Evolutionary conservation across 2,113 vertebrate species (phyloP).

Genomic region (Vidua chalybeata): DNA sequence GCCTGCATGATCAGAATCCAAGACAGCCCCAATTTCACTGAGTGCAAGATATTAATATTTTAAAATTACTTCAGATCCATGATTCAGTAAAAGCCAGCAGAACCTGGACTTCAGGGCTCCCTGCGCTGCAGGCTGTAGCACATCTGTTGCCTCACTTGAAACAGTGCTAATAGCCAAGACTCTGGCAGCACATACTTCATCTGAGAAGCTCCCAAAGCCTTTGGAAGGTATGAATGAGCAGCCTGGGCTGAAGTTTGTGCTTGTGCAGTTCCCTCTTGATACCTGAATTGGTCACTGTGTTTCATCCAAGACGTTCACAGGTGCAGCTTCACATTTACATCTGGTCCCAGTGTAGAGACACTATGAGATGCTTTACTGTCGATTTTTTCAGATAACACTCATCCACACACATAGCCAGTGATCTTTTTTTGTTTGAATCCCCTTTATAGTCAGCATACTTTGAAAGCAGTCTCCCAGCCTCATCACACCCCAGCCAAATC

Average conservation of each 20-base stretch:
- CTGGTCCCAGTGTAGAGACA: not conserved
- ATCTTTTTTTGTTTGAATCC: not conserved
- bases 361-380: not conserved
- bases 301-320: not conserved
- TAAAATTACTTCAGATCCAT: not conserved
- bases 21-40: not conserved
- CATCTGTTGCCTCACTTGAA: slow-evolving; percentile 44
- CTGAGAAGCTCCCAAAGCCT: not conserved
- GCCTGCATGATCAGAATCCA: slow-evolving; percentile 49
- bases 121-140: slow-evolving; percentile 18
- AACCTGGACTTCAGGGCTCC: slow-evolving; percentile 8
- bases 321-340: not conserved
- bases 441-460: not conserved
- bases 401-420: not conserved
- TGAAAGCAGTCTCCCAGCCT: not conserved
- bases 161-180: not conserved
- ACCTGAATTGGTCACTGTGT: not conserved
- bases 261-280: not conserved
- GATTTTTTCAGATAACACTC: not conserved
- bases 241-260: not conserved
- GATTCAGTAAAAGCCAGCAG: not conserved
- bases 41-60: slow-evolving; percentile 42
- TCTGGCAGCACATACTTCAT: not conserved
- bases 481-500: not conserved
- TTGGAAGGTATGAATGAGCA: not conserved